Evolutionary conservation across 1,140 invertebrate species (phyloP), one percentile per base, ranked within the genome.

Genomic region (Pseudoatta argentina): DNA sequence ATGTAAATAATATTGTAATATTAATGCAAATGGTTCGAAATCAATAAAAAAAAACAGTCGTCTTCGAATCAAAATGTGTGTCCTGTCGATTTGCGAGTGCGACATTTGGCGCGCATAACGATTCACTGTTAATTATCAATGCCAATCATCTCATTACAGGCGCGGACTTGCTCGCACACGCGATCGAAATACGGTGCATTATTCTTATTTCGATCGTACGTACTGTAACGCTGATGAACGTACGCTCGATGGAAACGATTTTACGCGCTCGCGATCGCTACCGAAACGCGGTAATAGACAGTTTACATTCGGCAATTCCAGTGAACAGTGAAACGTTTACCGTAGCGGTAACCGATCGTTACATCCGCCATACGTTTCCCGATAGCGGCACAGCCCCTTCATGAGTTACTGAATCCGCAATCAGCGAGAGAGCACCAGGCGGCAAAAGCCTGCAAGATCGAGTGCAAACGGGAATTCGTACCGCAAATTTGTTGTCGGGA

Each of bases 241-340:
- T 83, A 2, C 39, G 39, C 48, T 12, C 76, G 34, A 75, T 83
- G 83, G 67, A 85, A 88, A 69, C 87, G 79, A 73, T 69, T 69
- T 66, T 21, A 51, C 77, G 63, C 63, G 71, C 64, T 55, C 57
- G 61, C 57, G 81, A 88, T 86, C 67, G 51, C 75, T 55, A 34
- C 51, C 39, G 18, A 57, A 61, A 44, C 55, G 69, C 77, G 51
- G 78, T 90, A 90, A 90, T 90, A 87, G 89, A 90, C 88, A 87
- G 89, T 90, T 89, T 90, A 89, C 88, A 90, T 90, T 89, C 86
- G 63, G 86, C 86, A 87, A 90, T 90, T 73, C 86, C 71, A 57
- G 55, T 63, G 86, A 78, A 89, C 86, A 87, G 67, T 53, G 86
- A 63, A 87, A 89, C 86, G 88, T 90, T 90, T 87, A 89, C 55